Evolutionary conservation across 2,797 vertebrate species (phyloP).

Genomic region (Esox masquinongy): DNA sequence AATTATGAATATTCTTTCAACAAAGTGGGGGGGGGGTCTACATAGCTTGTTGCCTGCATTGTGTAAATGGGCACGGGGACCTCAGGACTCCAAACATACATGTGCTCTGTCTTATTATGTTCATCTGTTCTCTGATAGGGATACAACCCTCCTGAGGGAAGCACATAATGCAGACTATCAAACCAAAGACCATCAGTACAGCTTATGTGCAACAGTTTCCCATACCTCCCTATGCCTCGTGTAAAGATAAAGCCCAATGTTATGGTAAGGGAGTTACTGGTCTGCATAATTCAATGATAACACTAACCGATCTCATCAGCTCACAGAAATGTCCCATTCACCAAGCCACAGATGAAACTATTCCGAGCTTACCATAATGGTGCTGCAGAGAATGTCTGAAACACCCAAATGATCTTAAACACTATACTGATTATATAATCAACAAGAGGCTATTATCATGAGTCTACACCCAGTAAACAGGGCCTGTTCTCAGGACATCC

Average conservation of each 20-base stretch:
- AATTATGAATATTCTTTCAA: fast-evolving
- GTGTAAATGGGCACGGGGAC: not conserved
- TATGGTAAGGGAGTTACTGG: not conserved
- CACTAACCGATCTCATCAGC: not conserved
- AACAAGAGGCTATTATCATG: constrained; percentile 20
- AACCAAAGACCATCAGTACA: not conserved
- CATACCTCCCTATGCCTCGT: not conserved
- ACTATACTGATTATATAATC: not conserved
- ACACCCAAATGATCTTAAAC: not conserved
- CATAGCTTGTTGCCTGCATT: not conserved
- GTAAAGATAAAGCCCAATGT: not conserved
- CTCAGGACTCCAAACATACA: not conserved
- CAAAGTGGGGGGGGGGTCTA: no score
- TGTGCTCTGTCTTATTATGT: constrained; percentile 48
- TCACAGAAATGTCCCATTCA: not conserved
- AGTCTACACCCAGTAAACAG: not conserved
- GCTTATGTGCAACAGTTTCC: not conserved
- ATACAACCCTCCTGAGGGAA: not conserved
- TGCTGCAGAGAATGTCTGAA: not conserved
- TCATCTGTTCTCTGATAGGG: constrained; percentile 17
- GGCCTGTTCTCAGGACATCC: not conserved
- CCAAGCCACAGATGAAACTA: not conserved
- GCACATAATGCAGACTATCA: not conserved
- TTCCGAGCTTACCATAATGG: not conserved
- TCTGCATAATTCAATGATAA: constrained; percentile 1